Evolutionary conservation across 2,797 vertebrate genomes (phyloP).

Genomic region (Ceryle rudis): DNA sequence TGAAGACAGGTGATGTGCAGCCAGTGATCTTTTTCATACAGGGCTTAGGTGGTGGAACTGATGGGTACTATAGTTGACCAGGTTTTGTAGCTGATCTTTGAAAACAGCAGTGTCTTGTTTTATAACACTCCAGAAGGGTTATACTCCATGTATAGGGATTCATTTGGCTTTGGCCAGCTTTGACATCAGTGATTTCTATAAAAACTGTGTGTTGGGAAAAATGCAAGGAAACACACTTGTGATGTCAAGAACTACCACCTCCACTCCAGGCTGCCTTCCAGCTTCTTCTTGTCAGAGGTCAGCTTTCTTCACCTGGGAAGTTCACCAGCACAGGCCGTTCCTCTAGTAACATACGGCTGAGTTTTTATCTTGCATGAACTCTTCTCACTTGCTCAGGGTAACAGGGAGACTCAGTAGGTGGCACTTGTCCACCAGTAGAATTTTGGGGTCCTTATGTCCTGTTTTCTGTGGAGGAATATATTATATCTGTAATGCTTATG

Average conservation of each 20-base stretch:
- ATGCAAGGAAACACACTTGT: neutral
- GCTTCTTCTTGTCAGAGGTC: neutral
- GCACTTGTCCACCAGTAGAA: fast-evolving
- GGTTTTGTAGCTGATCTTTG: neutral
- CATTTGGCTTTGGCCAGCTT: neutral
- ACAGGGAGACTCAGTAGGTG: neutral
- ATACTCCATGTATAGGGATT: neutral
- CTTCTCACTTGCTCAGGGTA: neutral
- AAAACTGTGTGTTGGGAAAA: neutral
- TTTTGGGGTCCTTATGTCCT: neutral
- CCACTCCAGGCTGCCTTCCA: neutral
- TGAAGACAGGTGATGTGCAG: neutral
- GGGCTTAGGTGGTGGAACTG: neutral
- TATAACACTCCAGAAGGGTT: neutral
- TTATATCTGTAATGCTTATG: neutral
- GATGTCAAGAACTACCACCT: neutral
- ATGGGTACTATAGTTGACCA: neutral
- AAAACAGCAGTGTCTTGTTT: neutral
- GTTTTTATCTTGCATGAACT: neutral
- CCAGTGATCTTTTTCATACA: neutral
- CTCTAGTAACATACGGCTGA: neutral
- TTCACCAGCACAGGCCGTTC: neutral
- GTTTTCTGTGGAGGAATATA: neutral
- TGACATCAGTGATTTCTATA: neutral
- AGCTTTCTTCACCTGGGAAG: neutral